phyloP scores from a whole-genome alignment of 1,140 invertebrate species.

The Monochamus saltuarius region DNA sequence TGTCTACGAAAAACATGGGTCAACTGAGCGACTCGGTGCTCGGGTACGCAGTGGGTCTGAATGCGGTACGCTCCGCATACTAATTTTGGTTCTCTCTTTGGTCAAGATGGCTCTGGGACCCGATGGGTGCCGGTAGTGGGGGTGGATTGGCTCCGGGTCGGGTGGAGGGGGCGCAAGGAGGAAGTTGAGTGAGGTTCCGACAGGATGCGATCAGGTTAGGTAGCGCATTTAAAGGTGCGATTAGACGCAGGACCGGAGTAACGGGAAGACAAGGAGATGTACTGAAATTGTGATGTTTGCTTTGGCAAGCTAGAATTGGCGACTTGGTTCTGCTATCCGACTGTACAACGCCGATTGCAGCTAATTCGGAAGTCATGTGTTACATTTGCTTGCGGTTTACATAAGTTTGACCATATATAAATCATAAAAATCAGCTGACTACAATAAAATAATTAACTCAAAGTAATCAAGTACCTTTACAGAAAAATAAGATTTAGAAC shows the following conservation, averaged over 20 bases:
- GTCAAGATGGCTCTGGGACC: constrained; percentile 3
- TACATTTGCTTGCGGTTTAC: no score
- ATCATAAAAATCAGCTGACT: no score
- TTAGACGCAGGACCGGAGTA: not conserved
- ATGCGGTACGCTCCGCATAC: not conserved
- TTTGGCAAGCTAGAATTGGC: no score
- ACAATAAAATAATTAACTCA: no score
- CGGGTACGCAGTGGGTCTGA: not conserved
- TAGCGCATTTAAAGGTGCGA: constrained; percentile 18
- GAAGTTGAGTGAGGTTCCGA: constrained; percentile 12
- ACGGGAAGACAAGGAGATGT: not conserved
- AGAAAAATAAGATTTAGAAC: no score
- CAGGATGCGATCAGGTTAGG: constrained; percentile 12
- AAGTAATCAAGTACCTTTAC: no score
- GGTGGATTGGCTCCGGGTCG: not conserved
- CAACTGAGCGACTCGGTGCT: constrained; percentile 1
- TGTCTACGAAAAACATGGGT: constrained; percentile 53
- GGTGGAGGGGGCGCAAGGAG: constrained; percentile 14
- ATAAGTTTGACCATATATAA: no score
- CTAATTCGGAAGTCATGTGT: no score
- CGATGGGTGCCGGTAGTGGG: constrained; percentile 4
- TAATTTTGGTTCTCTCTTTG: not conserved
- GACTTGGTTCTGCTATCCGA: no score
- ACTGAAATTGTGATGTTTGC: no score
- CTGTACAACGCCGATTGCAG: no score